Evolutionary conservation across 2,113 vertebrate genomes (phyloP), one percentile per base, ranked within the genome.

Genomic region (Cyanoliseus patagonus): DNA sequence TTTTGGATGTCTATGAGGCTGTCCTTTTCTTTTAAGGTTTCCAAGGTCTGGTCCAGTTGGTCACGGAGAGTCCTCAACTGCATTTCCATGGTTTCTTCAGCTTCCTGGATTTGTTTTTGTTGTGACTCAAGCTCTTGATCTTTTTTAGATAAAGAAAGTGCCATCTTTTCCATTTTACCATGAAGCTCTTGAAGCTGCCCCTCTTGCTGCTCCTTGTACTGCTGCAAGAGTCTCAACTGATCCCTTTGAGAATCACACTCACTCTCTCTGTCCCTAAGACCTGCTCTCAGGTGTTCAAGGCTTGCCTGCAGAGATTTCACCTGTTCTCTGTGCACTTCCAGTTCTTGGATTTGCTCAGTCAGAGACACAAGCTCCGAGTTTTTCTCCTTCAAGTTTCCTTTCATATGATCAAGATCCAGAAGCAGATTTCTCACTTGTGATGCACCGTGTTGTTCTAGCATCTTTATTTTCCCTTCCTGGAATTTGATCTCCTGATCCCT

Each of bases 211-310:
- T 94, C 92, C 63, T 86, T 94, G 41, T 67, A 84, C 39, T 96
- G 93, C 91, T 96, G 85, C 19, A 98, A 95, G 55, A 96, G 78
- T 19, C 55, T 96, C 79, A 98, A 90, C 53, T 82, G 95, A 69
- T 97, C 94, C 72, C 83, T 97, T 86, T 97, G 97, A 69, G 88
- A 87, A 7, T 97, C 97, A 13, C 97, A 97, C 84, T 98, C 97
- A 13, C 75, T 95, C 86, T 98, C 98, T 90, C 94, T 98, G 27
- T 98, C 97, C 17, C 93, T 92, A 46, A 98, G 95, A 91, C 53
- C 90, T 78, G 95, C 90, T n/a, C 93, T 97, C 94, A 98, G 59
- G n/a, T 97, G 95, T 79, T 97, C 97, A 11, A 98, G 91, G 83
- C 78, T 97, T n/a, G 77, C 13, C 0, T 92, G 93, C 78, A 98